Evolutionary conservation across 1,140 invertebrate genomes (phyloP).

Genomic region (Dermatophagoides farinae): DNA sequence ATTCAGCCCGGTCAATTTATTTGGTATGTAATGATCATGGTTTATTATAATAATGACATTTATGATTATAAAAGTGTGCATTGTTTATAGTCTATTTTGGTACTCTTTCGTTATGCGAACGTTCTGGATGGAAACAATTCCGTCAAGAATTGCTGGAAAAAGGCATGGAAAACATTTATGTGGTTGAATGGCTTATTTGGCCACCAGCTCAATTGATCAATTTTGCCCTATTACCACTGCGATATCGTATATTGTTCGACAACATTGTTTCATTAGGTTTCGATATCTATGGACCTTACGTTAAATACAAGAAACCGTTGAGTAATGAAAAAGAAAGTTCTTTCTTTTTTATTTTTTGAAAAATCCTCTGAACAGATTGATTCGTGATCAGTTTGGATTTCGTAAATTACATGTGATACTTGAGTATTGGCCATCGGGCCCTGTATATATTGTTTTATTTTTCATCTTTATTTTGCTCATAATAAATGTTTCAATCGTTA

Average conservation of each 20-base stretch:
- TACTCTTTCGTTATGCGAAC: slow-evolving; percentile 14
- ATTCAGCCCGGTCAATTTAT: slow-evolving; percentile 46
- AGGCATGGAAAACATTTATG: slow-evolving; percentile 46
- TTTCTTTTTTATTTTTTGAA: no score
- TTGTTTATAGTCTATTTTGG: slow-evolving; percentile 9
- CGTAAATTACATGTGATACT: no score
- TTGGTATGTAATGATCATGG: not conserved
- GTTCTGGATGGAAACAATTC: slow-evolving; percentile 13
- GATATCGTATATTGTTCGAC: slow-evolving; percentile 69
- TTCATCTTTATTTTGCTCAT: not conserved
- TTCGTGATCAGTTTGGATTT: no score
- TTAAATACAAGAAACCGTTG: slow-evolving; percentile 39
- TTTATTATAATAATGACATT: no score
- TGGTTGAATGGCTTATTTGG: slow-evolving; percentile 59
- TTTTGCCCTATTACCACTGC: slow-evolving; percentile 63
- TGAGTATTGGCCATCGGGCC: no score
- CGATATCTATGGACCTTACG: slow-evolving; percentile 73
- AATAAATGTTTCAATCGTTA: not conserved
- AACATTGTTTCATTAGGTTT: slow-evolving; percentile 72
- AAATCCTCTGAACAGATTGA: no score
- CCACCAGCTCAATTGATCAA: slow-evolving; percentile 60
- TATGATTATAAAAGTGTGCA: no score
- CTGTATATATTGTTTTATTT: not conserved
- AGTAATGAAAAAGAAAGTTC: not conserved
- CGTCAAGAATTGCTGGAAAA: slow-evolving; percentile 36